These are phyloP conservation scores for Lamellibrachia luymesi DNA, from an alignment of 1,140 invertebrate genomes.

Conservation along the genomic window DNA sequence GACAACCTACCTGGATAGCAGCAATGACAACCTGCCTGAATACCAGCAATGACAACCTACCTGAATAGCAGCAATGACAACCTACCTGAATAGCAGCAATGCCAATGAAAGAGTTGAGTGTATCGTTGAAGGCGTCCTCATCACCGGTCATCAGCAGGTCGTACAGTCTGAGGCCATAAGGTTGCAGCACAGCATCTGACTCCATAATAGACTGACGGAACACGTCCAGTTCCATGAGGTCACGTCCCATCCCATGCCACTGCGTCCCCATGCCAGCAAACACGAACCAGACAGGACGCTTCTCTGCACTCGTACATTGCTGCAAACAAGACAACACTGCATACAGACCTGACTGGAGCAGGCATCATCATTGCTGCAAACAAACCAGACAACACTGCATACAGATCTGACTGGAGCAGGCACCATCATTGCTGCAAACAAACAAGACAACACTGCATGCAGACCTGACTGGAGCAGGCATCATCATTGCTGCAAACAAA, in stretches of 20 bases:
- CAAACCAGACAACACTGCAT: too few species aligned
- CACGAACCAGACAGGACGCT: constrained; percentile 84
- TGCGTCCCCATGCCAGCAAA: constrained; percentile 97
- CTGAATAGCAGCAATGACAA: background rate
- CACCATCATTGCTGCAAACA: too few species aligned
- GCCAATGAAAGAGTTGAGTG: constrained; percentile 84
- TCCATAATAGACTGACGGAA: constrained; percentile 78
- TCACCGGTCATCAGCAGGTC: constrained; percentile 76
- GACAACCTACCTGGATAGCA: too few species aligned
- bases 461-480: too few species aligned
- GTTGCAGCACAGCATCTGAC: constrained; percentile 72
- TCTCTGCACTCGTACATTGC: constrained; percentile 19
- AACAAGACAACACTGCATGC: too few species aligned
- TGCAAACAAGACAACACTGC: background rate
- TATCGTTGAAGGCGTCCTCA: constrained; percentile 75
- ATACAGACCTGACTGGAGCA: background rate
- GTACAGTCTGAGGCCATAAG: constrained; percentile 77
- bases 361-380: background rate
- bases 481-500: too few species aligned
- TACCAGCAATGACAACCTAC: too few species aligned
- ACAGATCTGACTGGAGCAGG: too few species aligned
- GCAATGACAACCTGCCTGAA: too few species aligned
- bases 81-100: constrained; percentile 89
- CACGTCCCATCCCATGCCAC: constrained; percentile 90
- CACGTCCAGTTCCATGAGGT: constrained; percentile 75